phyloP scores from a whole-genome alignment of 2,113 vertebrate genomes.

The Daphoenositta chrysoptera region DNA sequence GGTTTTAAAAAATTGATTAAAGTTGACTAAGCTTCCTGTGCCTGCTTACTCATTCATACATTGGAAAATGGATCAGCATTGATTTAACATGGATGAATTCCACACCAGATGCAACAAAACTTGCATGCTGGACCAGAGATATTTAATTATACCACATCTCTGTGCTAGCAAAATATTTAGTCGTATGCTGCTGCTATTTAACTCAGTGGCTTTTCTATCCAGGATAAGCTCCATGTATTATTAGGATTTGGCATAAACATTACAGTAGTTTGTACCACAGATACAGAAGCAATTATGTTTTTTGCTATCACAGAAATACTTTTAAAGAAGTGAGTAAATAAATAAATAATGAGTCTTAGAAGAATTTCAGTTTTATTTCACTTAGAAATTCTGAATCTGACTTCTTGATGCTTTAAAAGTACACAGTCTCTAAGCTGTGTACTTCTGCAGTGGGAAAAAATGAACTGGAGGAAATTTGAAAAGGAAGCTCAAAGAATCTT shows the following conservation, averaged over 20 bases:
- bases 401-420: neutral
- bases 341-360: neutral
- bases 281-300: neutral
- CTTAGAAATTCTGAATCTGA: neutral
- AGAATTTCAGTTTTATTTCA: neutral
- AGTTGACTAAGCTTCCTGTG: neutral
- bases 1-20: slow-evolving; percentile 8
- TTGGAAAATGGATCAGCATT: slow-evolving; percentile 12
- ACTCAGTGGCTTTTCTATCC: neutral
- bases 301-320: neutral
- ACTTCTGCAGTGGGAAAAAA: neutral
- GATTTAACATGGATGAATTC: neutral
- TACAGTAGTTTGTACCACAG: neutral
- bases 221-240: neutral
- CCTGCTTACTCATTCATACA: neutral
- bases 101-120: neutral
- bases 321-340: neutral
- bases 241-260: neutral
- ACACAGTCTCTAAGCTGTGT: neutral
- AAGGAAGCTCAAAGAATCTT: neutral
- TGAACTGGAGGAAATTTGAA: neutral
- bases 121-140: neutral
- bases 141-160: neutral
- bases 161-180: neutral
- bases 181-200: neutral